phyloP scores from a whole-genome alignment of 2,797 vertebrate species.

The Sebastes melanostomus region DNA sequence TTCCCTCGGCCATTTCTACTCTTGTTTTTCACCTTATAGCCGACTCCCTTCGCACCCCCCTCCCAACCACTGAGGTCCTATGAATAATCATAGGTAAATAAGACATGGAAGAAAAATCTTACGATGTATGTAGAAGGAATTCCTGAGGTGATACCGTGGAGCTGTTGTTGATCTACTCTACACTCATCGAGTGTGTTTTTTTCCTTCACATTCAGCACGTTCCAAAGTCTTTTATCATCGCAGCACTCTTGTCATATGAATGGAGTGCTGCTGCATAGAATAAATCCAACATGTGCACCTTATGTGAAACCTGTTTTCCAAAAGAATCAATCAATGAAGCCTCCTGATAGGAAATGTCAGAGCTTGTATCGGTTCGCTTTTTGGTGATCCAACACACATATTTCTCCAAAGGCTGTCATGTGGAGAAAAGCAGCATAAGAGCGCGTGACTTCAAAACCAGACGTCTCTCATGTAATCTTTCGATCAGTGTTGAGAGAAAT shows the following conservation, averaged over 20 bases:
- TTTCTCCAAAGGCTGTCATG: conserved; percentile 8
- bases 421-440: conserved; percentile 15
- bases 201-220: neutral
- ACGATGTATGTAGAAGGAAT: neutral
- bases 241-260: neutral
- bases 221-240: neutral
- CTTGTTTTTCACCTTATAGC: conserved; percentile 45
- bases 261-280: neutral
- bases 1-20: conserved; percentile 49
- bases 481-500: conserved; percentile 57
- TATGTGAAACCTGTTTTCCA: conserved; percentile 1
- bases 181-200: neutral
- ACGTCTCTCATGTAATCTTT: conserved; percentile 55
- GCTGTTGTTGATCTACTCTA: neutral
- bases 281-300: conserved; percentile 1
- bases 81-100: conserved; percentile 38
- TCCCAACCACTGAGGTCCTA: neutral
- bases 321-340: conserved; percentile 15
- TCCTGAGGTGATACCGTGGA: conserved; percentile 5
- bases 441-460: conserved; percentile 51
- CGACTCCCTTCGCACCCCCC: neutral
- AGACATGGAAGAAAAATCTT: neutral
- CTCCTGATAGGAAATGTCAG: conserved; percentile 23
- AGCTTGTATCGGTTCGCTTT: neutral
- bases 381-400: conserved; percentile 15